Evolutionary conservation across 1,140 invertebrate genomes (phyloP).

Genomic region (Lepidotrigona ventralis): DNA sequence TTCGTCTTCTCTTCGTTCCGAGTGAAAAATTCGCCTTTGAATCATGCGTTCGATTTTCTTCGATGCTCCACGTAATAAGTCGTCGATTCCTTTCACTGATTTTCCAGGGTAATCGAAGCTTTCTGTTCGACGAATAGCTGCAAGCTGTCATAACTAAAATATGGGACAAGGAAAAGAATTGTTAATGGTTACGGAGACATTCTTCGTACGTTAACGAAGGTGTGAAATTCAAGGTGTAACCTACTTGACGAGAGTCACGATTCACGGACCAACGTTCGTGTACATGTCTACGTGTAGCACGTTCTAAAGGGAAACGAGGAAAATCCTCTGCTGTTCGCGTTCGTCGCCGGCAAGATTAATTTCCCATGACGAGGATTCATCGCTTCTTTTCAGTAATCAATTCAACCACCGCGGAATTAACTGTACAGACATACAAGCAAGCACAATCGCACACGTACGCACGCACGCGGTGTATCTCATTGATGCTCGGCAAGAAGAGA

Average conservation of each 20-base stretch:
- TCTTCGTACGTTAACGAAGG: conserved; percentile 5
- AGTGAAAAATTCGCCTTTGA: not conserved
- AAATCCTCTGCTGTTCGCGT: conserved; percentile 6
- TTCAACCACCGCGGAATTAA: conserved; percentile 7
- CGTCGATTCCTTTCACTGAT: conserved; percentile 20
- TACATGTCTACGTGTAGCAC: conserved; percentile 28
- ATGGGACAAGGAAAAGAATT: conserved; percentile 23
- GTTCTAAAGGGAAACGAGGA: conserved; percentile 7
- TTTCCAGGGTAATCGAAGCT: conserved; percentile 13
- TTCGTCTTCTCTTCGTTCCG: too few relatives aligned
- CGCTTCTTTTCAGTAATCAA: conserved; percentile 17
- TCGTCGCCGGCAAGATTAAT: conserved; percentile 26
- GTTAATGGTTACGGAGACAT: not conserved
- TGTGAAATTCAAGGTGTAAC: conserved; percentile 59
- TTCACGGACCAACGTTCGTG: conserved; percentile 55
- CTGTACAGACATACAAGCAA: conserved; percentile 6
- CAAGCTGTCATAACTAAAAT: conserved; percentile 23
- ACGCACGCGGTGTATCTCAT: too few relatives aligned
- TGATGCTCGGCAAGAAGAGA: not conserved
- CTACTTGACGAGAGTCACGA: conserved; percentile 65
- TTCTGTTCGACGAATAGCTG: conserved; percentile 9
- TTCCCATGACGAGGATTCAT: conserved; percentile 28
- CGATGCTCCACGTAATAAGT: conserved; percentile 26
- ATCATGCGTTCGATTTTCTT: not conserved
- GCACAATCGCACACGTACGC: not conserved